Base-by-base conservation (phyloP, 1,140 invertebrate species). In the Bombus cullumanus region DNA sequence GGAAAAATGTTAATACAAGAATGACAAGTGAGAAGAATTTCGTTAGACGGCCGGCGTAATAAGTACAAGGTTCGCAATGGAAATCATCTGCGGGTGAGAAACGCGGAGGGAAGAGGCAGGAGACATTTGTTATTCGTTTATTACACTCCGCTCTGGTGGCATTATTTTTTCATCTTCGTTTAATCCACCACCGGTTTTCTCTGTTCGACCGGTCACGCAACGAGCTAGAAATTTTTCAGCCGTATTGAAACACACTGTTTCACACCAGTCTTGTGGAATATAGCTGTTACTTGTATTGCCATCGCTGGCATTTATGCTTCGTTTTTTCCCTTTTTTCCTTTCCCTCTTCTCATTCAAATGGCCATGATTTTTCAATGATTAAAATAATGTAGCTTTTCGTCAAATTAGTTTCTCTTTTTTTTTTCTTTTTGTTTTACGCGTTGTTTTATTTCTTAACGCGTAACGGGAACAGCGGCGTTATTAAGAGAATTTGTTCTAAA, bases 1-100 rank as follows among this genome's bases (percentile, higher is more conserved):
- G 78, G 64, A 53, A 39, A 80, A 80, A 80, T 80, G 78, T 80
- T 80, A 80, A 80, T 80, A 80, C 78, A 80, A 69, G 64, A 80
- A 80, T 69, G 78, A 80, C 78, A 80, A 80, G 78, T 80, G 78
- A 80, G 78, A 80, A 80, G 78, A 80, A 80, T 80, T 80, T 80
- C 78, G 69, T 80, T 80, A 80, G 78, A 69, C 64, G 64, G 43
- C 31, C 22, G 25, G 22, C 43, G 78, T 80, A 80, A 80, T 80
- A 80, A 80, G 64, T 80, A 80, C 43, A 80, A 80, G 25, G 43
- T 25, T 31, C 64, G 64, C 78, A 34, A 80, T 79, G 64, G 64
- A 80, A 80, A 80, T 80, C 25, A 80, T 80, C 64, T 28, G 78
- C 2, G 25, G 10, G 31, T 1, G 28, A 28, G n/a, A 25, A 25